Base-by-base conservation (phyloP, 2,113 vertebrate genomes). In the Enhydra lutris region DNA sequence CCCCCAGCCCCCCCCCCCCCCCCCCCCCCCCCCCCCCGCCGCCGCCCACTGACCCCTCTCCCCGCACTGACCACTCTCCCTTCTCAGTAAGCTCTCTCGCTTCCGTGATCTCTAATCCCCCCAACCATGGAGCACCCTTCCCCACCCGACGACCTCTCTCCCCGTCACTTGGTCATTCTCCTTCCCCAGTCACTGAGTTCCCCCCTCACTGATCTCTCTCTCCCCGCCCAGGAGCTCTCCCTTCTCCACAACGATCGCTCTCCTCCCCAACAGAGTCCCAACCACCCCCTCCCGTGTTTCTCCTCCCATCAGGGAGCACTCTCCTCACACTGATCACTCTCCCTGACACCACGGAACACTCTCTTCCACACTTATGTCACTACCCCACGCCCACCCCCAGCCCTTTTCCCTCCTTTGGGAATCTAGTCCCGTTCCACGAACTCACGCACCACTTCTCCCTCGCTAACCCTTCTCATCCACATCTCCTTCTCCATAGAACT, bases 181-280 rank as follows among this genome's bases (percentile, higher is more conserved):
- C 23, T 57, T 74, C 39, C 71, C 71, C 31, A 39, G 52, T 5
- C 85, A 7, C 63, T 0, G 57, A 63, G n/a, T 18, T 20, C 29
- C 61, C 34, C 5, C 50, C n/a, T 4, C 13, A 1, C 59, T 15
- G 36, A 1, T 3, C 15, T 0, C 57, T 6, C 12, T 20, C 34
- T 45, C 36, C 26, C 4, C 21, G 4, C 61, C 83, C 4, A 2
- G 84, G 34, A 34, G 20, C 83, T 34, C 63, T 67, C 24, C 9
- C 50, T 26, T 50, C 63, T n/a, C n/a, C 29, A 10, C 21, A 3
- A 14, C 2, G n/a, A 6, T 0, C 42, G 9, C 18, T 7, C 67
- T 15, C 17, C 42, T 26, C 42, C 2, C 55, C 34, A 4, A 24
- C 39, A 13, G 83, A 65, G 6, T 26, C 12, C 23, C 55, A 8